Evolutionary conservation across 64 coral and sea anemone species (phyloP).

Genomic region (Pocillopora verrucosa): DNA sequence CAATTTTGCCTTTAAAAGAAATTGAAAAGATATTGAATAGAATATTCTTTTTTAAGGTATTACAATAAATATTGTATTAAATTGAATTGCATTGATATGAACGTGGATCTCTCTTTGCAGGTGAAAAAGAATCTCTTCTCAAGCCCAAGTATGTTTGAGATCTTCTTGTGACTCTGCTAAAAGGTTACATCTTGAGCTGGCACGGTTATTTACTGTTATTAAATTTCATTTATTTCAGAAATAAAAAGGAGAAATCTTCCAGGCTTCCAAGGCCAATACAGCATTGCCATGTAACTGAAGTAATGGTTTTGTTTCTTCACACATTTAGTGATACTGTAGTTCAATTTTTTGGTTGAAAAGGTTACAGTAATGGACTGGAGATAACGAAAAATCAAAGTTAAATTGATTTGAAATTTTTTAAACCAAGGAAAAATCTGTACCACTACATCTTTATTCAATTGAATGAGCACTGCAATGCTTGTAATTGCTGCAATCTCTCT

Average conservation of each 20-base stretch:
- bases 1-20: background rate
- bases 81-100: no score
- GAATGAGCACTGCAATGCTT: no score
- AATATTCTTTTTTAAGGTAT: no score
- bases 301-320: background rate
- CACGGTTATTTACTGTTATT: background rate
- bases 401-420: no score
- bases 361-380: no score
- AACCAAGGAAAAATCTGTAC: no score
- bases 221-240: background rate
- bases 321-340: background rate
- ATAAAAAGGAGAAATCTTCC: background rate
- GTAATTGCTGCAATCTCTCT: no score
- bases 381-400: no score
- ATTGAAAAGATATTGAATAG: no score
- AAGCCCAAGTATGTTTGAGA: constrained; percentile 13
- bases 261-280: constrained; percentile 21
- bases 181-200: background rate
- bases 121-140: background rate
- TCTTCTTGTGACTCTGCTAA: background rate
- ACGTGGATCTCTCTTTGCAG: background rate
- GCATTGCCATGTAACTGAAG: background rate
- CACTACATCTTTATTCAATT: no score
- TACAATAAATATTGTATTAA: no score
- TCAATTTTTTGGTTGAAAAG: background rate